Base-by-base conservation (phyloP, 1,140 invertebrate species). In the Cylas formicarius region DNA sequence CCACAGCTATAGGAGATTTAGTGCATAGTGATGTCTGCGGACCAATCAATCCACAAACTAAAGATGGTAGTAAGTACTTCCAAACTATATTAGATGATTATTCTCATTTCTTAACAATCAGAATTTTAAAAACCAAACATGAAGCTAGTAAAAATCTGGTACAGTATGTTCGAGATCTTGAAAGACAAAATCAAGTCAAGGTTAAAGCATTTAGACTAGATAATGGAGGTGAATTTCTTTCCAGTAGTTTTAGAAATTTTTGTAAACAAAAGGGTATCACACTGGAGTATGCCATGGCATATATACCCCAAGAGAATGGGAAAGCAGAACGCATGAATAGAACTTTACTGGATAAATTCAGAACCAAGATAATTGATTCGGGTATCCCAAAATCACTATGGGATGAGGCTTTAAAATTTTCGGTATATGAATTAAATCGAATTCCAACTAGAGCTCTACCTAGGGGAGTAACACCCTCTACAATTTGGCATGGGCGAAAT, bases 11-110 rank as follows among this genome's bases (percentile, higher is more conserved):
- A n/a, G n/a, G n/a, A n/a, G n/a, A n/a, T n/a, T n/a, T n/a, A n/a
- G n/a, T n/a, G n/a, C n/a, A n/a, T n/a, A 54, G 46, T 37, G 61
- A 67, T 51, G 53, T 65, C 0, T 55, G 62, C n/a, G n/a, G 60
- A 27, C 61, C 58, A 17, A 62, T 68, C 17, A 52, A 42, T 31
- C 58, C 56, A 37, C 11, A 26, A 17, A 55, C 59, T 5, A 41
- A 26, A 20, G 52, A 66, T 33, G 52, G 55, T 18, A 34, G 53
- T 17, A 58, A 49, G 18, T 68, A 67, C 50, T 62, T 66, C 53
- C 45, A 66, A 13, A 58, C 58, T 14, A 64, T 66, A 26, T 51
- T 63, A 22, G 65, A 68, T 53, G 62, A 67, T 47, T 65, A 32
- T 46, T 62, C 62, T 13, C 54, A 61, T 47, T 66, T 60, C 38